Base-by-base conservation (phyloP, 2,113 vertebrate genomes). In the Pseudolaguvia tuberculata region DNA sequence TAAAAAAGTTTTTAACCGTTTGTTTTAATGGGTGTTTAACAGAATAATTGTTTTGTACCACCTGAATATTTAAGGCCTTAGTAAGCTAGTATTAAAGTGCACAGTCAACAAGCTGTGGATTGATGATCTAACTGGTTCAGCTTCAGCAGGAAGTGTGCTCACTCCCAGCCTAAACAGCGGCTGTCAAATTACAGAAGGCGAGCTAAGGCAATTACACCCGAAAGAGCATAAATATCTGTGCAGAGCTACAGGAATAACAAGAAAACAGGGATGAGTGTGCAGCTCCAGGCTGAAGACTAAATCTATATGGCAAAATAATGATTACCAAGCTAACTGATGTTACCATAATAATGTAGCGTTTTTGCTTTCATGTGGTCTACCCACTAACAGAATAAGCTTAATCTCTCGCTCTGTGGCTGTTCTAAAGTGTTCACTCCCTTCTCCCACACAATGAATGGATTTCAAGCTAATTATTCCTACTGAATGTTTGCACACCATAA, bases 401-500 rank as follows among this genome's bases (percentile, higher is more conserved):
- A 86, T 92, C 86, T 89, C 84, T 73, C 79, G 73, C 81, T 87
- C 84, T 87, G 77, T 81, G 85, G 84, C 83, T 80, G 82, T 77
- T 85, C 87, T 83, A 84, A 84, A 86, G 87, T 57, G 63, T 83
- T 87, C 80, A 66, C 80, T 90, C 90, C 87, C 87, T 85, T 88
- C 89, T 88, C 89, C 88, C 86, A 89, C 91, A 90, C 88, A 86
- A 72, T 87, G 82, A 75, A 81, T 84, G 87, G 84, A 87, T 89
- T 92, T 88, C 86, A 90, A 87, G 84, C 85, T 80, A 84, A 82
- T 85, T 86, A 61, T 84, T 88, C 82, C 85, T 92, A 65, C 14
- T 82, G 89, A 88, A 91, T 90, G 86, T 90, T 88, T 87, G 75
- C 84, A 80, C 84, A 91, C 76, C 88, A 83, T 90, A 91, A 94